Base-by-base conservation (phyloP, 2,888 invertebrate species). In the Melangyna quadrimaculata region DNA sequence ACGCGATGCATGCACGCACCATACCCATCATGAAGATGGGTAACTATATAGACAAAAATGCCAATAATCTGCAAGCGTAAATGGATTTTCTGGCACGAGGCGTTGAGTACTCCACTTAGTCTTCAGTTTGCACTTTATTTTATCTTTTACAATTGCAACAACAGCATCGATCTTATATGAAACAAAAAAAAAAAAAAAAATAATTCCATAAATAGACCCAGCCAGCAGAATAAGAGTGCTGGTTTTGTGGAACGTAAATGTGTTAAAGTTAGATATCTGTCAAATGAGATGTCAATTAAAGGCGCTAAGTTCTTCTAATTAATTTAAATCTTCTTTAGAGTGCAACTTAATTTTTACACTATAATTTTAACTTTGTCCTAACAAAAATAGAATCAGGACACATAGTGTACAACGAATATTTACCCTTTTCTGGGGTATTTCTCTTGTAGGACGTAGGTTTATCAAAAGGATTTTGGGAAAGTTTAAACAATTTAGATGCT, bases 1-100 rank as follows among this genome's bases (percentile, higher is more conserved):
- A 59, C n/a, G 7, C n/a, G 14, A 45, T 45, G 55, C 24, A 70
- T 53, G 22, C 57, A 45, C 48, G 1, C 29, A 10, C 4, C 8
- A 55, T 0, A 55, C 17, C 4, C 8, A 55, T 0, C 10, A 4
- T 10, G 10, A 22, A 0, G 40, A 51, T 24, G 48, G 12, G 14
- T 51, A n/a, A n/a, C n/a, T n/a, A n/a, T n/a, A 48, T 3, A 67
- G 8, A 65, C 3, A 37, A 48, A 78, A 80, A 86, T 81, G 81
- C 78, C 81, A 78, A 70, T 77, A 72, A 84, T 81, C 61, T 48
- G 78, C 65, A 17, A 77, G 78, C 53, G 81, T 37, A 86, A 86
- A 86, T 86, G 86, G 86, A 70, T 86, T 81, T 86, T 51, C 81
- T 86, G 86, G 86, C 81, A 80, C 77, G 77, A 73, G 79, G 71